Evolutionary conservation across 2,113 vertebrate genomes (phyloP).

Genomic region (Ancistrus triradiatus): DNA sequence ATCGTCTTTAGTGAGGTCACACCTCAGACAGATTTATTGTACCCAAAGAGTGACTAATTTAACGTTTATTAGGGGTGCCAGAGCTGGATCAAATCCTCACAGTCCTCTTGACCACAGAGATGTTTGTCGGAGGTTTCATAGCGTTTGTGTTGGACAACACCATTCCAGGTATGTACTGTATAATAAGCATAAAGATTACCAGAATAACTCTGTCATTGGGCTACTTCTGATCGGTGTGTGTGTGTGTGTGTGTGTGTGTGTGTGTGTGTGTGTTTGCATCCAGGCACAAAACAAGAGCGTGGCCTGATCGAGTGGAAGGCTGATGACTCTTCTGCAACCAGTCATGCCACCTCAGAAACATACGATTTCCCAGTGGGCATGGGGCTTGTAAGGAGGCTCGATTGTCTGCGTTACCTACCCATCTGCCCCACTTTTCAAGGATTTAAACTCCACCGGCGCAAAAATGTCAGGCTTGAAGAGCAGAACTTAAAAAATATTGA

Average conservation of each 20-base stretch:
- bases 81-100: conserved; percentile 94
- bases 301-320: conserved; percentile 83
- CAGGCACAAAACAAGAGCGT: conserved; percentile 82
- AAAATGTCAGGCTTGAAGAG: not conserved
- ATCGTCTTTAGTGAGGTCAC: too few species aligned
- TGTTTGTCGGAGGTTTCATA: conserved; percentile 93
- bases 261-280: conserved; percentile 24
- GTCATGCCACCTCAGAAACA: conserved; percentile 60
- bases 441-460: conserved; percentile 56
- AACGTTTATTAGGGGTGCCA: conserved; percentile 67
- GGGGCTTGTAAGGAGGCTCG: conserved; percentile 61
- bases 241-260: too few species aligned
- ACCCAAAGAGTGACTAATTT: not conserved
- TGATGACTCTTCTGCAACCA: conserved; percentile 60
- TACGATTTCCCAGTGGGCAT: conserved; percentile 90
- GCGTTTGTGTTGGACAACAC: conserved; percentile 94
- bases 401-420: conserved; percentile 75
- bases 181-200: not conserved
- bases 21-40: not conserved
- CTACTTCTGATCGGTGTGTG: not conserved
- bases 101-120: conserved; percentile 91
- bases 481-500: conserved; percentile 22
- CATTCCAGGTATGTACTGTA: conserved; percentile 76
- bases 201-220: not conserved
- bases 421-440: conserved; percentile 86